Evolutionary conservation across 2,888 invertebrate genomes (phyloP), one percentile per base, ranked within the genome.

Genomic region (Drosophila antonietae): DNA sequence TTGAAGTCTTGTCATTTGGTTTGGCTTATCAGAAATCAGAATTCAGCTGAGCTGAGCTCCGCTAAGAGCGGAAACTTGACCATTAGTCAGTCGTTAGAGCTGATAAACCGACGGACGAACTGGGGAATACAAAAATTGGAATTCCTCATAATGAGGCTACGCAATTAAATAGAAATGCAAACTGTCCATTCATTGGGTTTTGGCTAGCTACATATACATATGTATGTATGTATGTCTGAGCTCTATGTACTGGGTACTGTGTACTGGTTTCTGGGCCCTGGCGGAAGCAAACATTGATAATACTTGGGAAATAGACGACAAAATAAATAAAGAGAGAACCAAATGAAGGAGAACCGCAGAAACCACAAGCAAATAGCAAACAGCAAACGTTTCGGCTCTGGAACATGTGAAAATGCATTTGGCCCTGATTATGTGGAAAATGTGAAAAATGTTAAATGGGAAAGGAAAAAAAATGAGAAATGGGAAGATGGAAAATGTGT

Each of bases 251-350:
- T 51, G 51, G 33, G 7, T 31, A 31, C 3, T 7, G 7, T 31
- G 8, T 33, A 2, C 53, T 55, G 44, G 59, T 20, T 12, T 49
- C 52, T 18, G 58, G 7, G 47, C 28, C 28, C 52, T 28, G 64
- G 58, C 90, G 90, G 83, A 88, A 85, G 68, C 83, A 84, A 84
- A 89, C 77, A 88, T 57, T 83, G 84, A 84, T 84, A 84, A 84
- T 88, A 49, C 57, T 66, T 64, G 46, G 49, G 55, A 49, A 55
- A 39, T 20, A 44, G 73, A 46, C 66, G 49, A 37, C 28, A 43
- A 44, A 59, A 51, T 52, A 72, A 65, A 53, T 37, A 60, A 20
- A 20, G 15, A 52, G 49, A 63, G 58, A 37, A n/a, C 23, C 41
- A 41, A 43, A 35, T 49, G 49, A 56, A 43, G 57, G 59, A 56